A percentile compares a stretch with the other conserved stretches of the same genome.
Evolutionary conservation across 1,140 invertebrate species (phyloP).

Genomic region (Belonocnema kinseyi): DNA sequence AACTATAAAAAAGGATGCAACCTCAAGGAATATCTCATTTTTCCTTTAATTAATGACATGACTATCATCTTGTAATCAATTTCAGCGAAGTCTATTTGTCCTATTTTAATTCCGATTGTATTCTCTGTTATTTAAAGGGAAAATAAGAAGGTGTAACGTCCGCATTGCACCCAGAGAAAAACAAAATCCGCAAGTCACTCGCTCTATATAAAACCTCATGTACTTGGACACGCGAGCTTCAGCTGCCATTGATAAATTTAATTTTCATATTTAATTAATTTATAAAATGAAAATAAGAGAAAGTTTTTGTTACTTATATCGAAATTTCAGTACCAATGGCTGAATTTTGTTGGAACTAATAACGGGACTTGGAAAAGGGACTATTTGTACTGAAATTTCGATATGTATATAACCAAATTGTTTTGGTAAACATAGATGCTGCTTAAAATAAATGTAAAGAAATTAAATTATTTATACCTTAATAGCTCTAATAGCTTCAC

Average conservation of each 20-base stretch:
- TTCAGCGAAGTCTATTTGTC: neutral
- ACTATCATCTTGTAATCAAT: slow-evolving; percentile 23
- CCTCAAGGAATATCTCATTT: neutral
- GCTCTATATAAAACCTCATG: slow-evolving; percentile 59
- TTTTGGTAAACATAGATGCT: no score
- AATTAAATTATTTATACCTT: no score
- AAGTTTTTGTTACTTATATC: no score
- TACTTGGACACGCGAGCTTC: slow-evolving; percentile 51
- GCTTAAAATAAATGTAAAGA: no score
- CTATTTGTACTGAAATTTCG: no score
- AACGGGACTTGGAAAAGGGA: no score
- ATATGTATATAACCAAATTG: no score
- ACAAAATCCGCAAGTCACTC: slow-evolving; percentile 55
- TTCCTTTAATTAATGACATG: neutral
- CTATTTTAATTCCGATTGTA: neutral
- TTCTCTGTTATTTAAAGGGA: slow-evolving; percentile 34
- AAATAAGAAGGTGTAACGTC: slow-evolving; percentile 33
- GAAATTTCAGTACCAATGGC: no score
- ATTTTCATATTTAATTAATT: slow-evolving; percentile 3
- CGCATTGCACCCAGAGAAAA: slow-evolving; percentile 27
- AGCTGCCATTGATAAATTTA: slow-evolving; percentile 14
- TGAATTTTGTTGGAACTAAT: no score
- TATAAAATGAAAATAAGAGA: no score
- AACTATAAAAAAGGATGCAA: neutral
- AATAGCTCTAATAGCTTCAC: no score